Evolutionary conservation across 2,797 vertebrate species (phyloP), one percentile per base, ranked within the genome.

Genomic region (Margarornis squamiger): DNA sequence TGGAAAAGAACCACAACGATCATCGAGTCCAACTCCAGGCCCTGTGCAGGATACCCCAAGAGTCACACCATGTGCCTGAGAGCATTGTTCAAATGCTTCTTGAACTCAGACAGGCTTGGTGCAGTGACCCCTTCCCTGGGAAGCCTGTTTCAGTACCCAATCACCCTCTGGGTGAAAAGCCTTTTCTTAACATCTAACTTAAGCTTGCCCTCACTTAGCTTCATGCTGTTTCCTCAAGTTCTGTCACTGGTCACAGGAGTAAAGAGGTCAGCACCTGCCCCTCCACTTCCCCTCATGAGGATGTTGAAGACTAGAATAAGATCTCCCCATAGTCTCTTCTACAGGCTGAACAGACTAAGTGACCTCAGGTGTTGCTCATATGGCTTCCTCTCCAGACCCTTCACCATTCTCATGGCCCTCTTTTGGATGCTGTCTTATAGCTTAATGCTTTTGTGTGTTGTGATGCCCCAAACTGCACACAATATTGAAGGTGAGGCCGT

Each of bases 401-500:
- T 63, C 29, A 29, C 24, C n/a, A 9, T 49, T 18, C 20, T 34
- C 23, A 4, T 16, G 34, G 8, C 8, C 15, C 15, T 63, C 19
- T 34, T 39, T 57, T 24, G 68, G 12, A 29, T 5, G 2, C 3
- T 39, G 10, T 55, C 14, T 39, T 30, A 41, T 17, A 41, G 16
- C 7, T 66, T 10, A 20, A 24, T 24, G 6, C 16, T 8, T 70
- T 73, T 49, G 34, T 13, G 24, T 6, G 30, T 12, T n/a, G 12
- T 30, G 21, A 7, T 18, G 19, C 21, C 10, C 20, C 30, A 16
- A 84, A 17, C 9, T 23, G 19, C 16, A 36, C 34, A 12, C 39
- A 55, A 34, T 8, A 11, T 57, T 55, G 0, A 5, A 34, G 23
- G 19, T 34, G 49, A 65, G 24, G 3, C 19, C 0, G 0, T 14